phyloP scores from a whole-genome alignment of 2,113 vertebrate species.

The Apodemus sylvaticus region DNA sequence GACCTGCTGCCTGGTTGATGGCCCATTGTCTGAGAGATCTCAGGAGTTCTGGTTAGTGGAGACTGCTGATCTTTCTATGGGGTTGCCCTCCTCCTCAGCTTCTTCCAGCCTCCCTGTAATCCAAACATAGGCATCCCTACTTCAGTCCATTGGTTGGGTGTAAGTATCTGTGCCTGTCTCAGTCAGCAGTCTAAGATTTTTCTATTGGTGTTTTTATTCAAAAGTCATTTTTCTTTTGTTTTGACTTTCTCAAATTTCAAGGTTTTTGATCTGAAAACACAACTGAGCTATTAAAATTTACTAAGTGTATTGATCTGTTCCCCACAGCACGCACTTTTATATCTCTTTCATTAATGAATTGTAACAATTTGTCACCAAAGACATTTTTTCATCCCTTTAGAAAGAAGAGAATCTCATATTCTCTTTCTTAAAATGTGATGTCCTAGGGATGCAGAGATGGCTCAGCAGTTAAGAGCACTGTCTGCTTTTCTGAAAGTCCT shows the following conservation, averaged over 20 bases:
- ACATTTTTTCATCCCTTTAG: constrained; percentile 66
- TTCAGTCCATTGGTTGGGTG: too few species aligned
- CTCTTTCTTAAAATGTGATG: constrained; percentile 78
- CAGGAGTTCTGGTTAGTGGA: too few species aligned
- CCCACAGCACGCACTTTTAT: constrained; percentile 47
- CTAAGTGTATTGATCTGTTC: constrained; percentile 78
- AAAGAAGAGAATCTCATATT: constrained; percentile 66
- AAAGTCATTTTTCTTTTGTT: constrained; percentile 67
- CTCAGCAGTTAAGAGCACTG: too few species aligned
- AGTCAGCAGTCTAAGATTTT: background rate
- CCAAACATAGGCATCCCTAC: too few species aligned
- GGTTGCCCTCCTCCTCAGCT: too few species aligned
- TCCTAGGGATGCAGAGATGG: constrained; percentile 4
- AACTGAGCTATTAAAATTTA: constrained; percentile 68
- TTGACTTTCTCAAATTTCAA: constrained; percentile 53
- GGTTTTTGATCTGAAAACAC: constrained; percentile 73
- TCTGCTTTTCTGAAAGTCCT: too few species aligned
- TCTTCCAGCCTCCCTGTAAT: too few species aligned
- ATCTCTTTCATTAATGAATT: constrained; percentile 80
- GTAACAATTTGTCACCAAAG: constrained; percentile 68
- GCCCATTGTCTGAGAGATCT: too few species aligned
- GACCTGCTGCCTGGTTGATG: too few species aligned
- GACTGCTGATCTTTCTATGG: too few species aligned
- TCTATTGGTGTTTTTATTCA: constrained; percentile 51
- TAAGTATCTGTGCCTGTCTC: too few species aligned